Evolutionary conservation across 2,797 vertebrate species (phyloP).

Genomic region (Enteromius unitaeniatus): DNA sequence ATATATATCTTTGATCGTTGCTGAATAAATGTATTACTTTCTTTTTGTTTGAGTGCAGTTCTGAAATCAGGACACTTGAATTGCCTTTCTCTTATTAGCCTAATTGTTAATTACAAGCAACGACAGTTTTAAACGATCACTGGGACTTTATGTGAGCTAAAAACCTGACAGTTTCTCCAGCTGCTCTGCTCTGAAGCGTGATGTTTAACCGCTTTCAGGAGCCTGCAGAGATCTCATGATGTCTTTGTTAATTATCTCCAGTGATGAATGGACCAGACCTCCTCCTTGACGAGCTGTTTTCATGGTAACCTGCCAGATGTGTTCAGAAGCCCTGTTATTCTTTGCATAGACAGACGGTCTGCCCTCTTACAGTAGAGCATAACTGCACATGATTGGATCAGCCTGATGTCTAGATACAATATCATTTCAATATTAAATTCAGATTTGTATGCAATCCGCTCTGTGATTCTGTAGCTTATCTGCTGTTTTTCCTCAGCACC

Average conservation of each 20-base stretch:
- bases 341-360: slow-evolving; percentile 37
- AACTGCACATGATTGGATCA: not conserved
- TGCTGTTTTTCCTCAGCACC: slow-evolving; percentile 46
- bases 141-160: not conserved
- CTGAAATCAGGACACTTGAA: not conserved
- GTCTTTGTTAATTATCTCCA: slow-evolving; percentile 10
- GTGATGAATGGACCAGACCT: slow-evolving; percentile 25
- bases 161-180: not conserved
- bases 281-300: slow-evolving; percentile 22
- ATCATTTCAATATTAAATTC: not conserved
- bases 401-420: not conserved
- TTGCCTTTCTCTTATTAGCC: not conserved
- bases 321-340: slow-evolving; percentile 22
- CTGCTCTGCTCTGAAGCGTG: not conserved
- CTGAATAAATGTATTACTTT: not conserved
- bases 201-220: not conserved
- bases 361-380: not conserved
- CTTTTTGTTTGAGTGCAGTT: not conserved
- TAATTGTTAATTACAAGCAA: not conserved
- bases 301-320: slow-evolving; percentile 43
- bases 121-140: not conserved
- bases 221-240: slow-evolving; percentile 8
- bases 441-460: not conserved
- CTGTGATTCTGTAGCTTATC: slow-evolving; percentile 44
- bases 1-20: not conserved